These are phyloP conservation scores for Tapirus indicus DNA, from an alignment of 2,797 vertebrate genomes.

Conservation along the genomic window DNA sequence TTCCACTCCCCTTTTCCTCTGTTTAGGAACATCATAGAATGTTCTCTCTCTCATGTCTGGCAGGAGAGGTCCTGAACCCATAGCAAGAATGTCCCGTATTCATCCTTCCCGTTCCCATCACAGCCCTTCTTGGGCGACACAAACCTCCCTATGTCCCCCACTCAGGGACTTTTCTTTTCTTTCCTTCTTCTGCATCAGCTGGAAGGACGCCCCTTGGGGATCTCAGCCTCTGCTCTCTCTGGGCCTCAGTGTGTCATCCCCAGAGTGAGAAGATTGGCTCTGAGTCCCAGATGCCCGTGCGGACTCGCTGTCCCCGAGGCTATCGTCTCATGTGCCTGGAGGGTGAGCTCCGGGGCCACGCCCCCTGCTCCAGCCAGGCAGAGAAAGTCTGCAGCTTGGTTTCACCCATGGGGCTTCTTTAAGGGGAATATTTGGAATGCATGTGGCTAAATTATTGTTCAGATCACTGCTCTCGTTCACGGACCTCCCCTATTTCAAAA, in stretches of 20 bases:
- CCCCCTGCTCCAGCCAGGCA: neutral
- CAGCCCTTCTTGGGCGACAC: neutral
- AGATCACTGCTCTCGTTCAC: rapidly evolving
- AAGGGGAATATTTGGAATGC: neutral
- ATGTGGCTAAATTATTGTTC: neutral
- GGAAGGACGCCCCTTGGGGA: neutral
- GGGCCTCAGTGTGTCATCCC: neutral
- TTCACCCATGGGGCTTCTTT: neutral
- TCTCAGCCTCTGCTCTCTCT: neutral
- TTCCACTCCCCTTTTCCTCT: neutral
- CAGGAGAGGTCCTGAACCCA: neutral
- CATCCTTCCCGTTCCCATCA: rapidly evolving
- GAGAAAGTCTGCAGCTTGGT: neutral
- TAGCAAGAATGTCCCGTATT: neutral
- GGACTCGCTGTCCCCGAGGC: neutral
- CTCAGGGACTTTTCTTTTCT: neutral
- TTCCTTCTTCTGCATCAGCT: neutral
- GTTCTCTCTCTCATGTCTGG: neutral
- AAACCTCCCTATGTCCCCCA: rapidly evolving
- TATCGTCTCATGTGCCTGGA: rapidly evolving
- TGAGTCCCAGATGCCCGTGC: rapidly evolving
- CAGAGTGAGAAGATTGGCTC: neutral
- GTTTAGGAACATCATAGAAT: rapidly evolving
- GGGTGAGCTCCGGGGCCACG: neutral
- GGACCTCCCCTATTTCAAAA: no score